Conservation (phyloP, 1,140 invertebrate species). For the Mizuhopecten yessoensis region DNA sequence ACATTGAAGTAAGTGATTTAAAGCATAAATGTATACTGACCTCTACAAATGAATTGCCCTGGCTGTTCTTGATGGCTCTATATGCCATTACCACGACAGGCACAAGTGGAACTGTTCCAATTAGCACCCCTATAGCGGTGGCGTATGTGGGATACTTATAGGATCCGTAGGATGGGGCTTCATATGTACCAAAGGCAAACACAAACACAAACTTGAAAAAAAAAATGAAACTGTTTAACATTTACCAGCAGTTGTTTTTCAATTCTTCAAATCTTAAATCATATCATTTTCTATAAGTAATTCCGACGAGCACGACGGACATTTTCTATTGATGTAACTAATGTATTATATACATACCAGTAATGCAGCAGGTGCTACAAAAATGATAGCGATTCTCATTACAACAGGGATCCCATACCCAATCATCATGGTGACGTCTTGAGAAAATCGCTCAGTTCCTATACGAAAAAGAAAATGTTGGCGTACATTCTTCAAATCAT, state of each 20-base stretch:
- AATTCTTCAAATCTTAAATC: no score
- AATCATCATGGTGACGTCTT: background rate
- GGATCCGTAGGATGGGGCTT: slow-evolving; percentile 79
- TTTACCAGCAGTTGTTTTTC: no score
- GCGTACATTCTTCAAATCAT: no score
- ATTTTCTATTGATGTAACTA: no score
- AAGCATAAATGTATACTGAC: no score
- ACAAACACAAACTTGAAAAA: slow-evolving; percentile 88
- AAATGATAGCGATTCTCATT: background rate
- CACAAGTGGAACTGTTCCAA: slow-evolving; percentile 70
- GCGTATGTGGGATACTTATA: slow-evolving; percentile 77
- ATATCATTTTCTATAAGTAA: no score
- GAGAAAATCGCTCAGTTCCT: background rate
- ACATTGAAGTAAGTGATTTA: no score
- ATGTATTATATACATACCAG: background rate
- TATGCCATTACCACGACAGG: slow-evolving; percentile 70
- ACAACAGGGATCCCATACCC: background rate
- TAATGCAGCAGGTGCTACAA: background rate
- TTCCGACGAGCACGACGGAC: no score
- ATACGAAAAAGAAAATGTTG: background rate
- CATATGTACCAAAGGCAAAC: slow-evolving; percentile 88
- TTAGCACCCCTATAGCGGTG: slow-evolving; percentile 71
- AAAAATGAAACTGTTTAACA: no score
- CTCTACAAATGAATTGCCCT: slow-evolving; percentile 65
- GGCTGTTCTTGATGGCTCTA: slow-evolving; percentile 56